Conservation (phyloP, 92 coral and sea anemone genomes). For the Zoanthus sansibaricus region DNA sequence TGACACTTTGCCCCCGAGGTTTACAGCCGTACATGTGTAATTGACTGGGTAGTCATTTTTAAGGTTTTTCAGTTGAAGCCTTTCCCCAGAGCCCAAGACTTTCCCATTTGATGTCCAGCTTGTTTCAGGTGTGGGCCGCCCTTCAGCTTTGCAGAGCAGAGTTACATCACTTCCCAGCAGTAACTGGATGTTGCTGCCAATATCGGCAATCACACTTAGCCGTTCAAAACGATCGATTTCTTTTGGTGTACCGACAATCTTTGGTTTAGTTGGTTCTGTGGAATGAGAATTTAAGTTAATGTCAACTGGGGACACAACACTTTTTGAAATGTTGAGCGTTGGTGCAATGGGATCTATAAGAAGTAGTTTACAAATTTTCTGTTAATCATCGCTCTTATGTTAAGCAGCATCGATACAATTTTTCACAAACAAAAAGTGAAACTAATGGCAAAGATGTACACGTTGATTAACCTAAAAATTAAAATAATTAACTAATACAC, state of each 20-base stretch:
- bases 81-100: constrained; percentile 25
- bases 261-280: constrained; percentile 68
- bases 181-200: constrained; percentile 71
- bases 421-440: no score
- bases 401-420: no score
- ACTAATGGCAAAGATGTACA: no score
- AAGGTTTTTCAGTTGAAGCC: constrained; percentile 24
- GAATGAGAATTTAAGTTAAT: neutral
- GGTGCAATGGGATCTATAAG: constrained; percentile 42
- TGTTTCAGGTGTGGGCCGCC: constrained; percentile 70
- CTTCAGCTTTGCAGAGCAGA: constrained; percentile 77
- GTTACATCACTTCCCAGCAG: constrained; percentile 73
- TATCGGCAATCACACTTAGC: constrained; percentile 46
- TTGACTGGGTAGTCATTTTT: constrained; percentile 54
- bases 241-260: constrained; percentile 62
- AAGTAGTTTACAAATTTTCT: neutral
- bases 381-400: no score
- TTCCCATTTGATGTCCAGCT: constrained; percentile 68
- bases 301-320: neutral
- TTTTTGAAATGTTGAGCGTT: neutral
- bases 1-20: constrained; percentile 67
- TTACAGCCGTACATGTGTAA: constrained; percentile 76
- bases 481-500: no score
- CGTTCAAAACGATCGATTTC: constrained; percentile 59
- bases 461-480: no score